Base-by-base conservation (phyloP, 2,797 vertebrate species). In the Cirrhinus molitorella region DNA sequence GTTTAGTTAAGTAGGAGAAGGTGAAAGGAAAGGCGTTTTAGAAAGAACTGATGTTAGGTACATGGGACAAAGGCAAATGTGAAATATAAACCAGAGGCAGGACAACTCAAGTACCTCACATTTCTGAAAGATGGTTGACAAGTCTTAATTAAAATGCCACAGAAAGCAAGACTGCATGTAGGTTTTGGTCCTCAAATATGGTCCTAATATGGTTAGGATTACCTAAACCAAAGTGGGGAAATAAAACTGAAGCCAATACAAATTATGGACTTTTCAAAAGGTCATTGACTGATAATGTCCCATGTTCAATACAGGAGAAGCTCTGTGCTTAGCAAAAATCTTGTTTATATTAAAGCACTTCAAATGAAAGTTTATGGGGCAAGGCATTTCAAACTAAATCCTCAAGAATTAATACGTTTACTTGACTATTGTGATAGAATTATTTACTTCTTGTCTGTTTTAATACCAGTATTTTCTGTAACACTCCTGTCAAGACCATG, bases 1-100 rank as follows among this genome's bases (percentile, higher is more conserved):
- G 25, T 71, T 34, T 1, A 10, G 74, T 17, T 11, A 70, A 65
- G 85, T 81, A 49, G 12, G 21, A 17, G 21, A 45, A 2, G 14
- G 40, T 47, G 66, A 17, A 28, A 3, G 1, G 40, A 65, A 31
- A 65, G 71, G 51, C 12, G 21, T 31, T 61, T n/a, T 63, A 45
- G 28, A 76, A 79, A 31, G 31, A 86, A 77, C 40, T 88, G 91
- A 92, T 93, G 90, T 91, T 65, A 65, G 19, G 61, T 19, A 9
- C 61, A 34, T 19, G 61, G 28, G 88, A 92, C 89, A 0, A 66
- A 66, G 21, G 28, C 12, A 51, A 23, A 66, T 66, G 43, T 66
- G 61, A 65, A 31, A 14, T 40, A 11, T 40, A 23, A 23, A 34
- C 3, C 28, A 3, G 34, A 75, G 51, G 13, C 51, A 23, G 31